A percentile compares a stretch with the other conserved stretches of the same genome.
Evolutionary conservation across 2,113 vertebrate genomes (phyloP).

Genomic region (Rhabdornis inornatus): DNA sequence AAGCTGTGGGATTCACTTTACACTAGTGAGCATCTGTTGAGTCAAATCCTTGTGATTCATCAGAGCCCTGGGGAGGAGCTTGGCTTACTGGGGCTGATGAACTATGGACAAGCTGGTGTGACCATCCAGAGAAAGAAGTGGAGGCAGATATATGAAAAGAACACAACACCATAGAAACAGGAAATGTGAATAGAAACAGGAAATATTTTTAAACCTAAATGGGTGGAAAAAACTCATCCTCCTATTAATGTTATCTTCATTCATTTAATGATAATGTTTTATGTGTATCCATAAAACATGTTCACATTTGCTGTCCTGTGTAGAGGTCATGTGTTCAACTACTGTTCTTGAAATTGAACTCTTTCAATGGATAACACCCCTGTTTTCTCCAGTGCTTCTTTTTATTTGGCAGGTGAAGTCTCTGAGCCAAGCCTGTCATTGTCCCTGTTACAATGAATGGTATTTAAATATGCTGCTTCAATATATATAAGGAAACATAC

Average conservation of each 20-base stretch:
- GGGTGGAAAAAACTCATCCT: neutral
- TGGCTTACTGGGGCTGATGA: neutral
- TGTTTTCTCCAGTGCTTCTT: neutral
- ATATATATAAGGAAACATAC: neutral
- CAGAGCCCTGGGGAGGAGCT: neutral
- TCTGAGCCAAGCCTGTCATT: neutral
- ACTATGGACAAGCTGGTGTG: neutral
- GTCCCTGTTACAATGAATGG: neutral
- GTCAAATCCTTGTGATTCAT: neutral
- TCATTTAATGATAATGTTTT: neutral
- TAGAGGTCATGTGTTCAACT: neutral
- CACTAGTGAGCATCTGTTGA: neutral
- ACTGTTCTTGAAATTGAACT: neutral
- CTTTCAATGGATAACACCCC: neutral
- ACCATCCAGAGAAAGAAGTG: neutral
- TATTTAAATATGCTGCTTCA: conserved; percentile 22
- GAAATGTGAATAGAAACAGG: no score
- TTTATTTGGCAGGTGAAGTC: conserved; percentile 8
- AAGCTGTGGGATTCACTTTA: neutral
- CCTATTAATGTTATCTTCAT: neutral
- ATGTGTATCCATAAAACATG: neutral
- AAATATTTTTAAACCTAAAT: neutral
- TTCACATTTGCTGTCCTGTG: neutral
- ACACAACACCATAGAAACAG: neutral
- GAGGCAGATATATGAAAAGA: neutral